These are phyloP conservation scores for Menura novaehollandiae DNA, from an alignment of 2,113 vertebrate species.

Conservation along the genomic window DNA sequence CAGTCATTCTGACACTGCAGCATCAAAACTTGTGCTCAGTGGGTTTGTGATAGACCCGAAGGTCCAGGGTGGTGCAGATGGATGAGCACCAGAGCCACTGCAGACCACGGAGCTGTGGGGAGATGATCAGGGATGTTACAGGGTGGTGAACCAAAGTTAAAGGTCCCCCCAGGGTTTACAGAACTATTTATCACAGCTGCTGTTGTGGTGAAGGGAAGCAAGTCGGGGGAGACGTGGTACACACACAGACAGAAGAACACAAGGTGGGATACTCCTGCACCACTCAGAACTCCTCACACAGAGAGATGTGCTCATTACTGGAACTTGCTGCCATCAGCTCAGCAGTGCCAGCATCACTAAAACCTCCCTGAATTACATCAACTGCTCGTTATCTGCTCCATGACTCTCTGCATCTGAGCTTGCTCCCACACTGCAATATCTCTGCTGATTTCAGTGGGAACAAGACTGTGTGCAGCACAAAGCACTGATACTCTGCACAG, in stretches of 20 bases:
- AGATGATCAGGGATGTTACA: background rate
- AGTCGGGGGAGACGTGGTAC: background rate
- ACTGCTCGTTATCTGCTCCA: background rate
- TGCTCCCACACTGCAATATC: background rate
- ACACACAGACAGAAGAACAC: background rate
- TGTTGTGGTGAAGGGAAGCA: background rate
- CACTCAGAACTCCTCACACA: background rate
- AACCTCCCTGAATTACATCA: background rate
- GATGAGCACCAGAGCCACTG: background rate
- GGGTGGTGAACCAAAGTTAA: background rate
- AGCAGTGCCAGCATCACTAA: background rate
- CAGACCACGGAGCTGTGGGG: background rate
- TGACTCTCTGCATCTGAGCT: background rate
- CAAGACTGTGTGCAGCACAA: background rate
- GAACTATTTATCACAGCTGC: background rate
- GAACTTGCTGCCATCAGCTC: background rate
- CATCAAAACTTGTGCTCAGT: rapidly evolving
- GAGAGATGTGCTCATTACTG: background rate
- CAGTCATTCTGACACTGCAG: background rate
- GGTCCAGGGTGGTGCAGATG: background rate
- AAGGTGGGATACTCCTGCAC: background rate
- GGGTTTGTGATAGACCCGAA: background rate
- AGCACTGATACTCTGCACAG: background rate
- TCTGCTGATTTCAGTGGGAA: background rate
- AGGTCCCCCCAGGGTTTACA: background rate